Conservation (phyloP, 2,797 vertebrate species). For the Sebastes hubbsi region DNA sequence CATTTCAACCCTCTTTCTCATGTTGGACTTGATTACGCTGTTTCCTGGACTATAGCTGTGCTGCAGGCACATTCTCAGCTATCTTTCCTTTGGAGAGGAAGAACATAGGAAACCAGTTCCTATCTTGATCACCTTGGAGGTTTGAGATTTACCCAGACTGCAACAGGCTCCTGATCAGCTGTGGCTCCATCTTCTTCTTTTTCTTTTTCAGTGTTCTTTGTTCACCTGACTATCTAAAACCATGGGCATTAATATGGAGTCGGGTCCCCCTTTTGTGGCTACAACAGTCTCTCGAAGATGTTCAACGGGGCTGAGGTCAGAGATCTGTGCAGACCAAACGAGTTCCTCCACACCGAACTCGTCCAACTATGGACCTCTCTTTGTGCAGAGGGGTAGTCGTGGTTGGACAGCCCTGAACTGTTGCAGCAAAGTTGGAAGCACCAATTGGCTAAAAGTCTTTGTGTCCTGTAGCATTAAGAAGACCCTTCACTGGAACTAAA, state of each 20-base stretch:
- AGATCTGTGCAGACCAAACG: too few relatives aligned
- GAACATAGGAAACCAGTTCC: neutral
- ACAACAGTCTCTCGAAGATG: too few relatives aligned
- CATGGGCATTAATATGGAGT: too few relatives aligned
- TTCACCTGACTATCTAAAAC: too few relatives aligned
- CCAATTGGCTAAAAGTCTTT: neutral
- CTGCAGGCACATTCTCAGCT: neutral
- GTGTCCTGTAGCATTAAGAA: neutral
- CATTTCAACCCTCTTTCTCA: neutral
- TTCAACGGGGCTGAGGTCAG: too few relatives aligned
- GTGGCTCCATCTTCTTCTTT: too few relatives aligned
- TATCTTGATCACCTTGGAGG: neutral
- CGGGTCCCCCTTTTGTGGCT: too few relatives aligned
- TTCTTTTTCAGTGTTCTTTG: too few relatives aligned
- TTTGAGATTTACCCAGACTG: neutral
- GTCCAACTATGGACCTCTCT: neutral
- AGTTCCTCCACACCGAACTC: neutral
- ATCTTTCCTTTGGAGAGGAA: neutral
- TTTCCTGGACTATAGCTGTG: neutral
- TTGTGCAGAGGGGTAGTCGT: neutral
- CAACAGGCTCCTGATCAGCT: neutral
- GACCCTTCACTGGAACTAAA: neutral
- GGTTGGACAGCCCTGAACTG: neutral
- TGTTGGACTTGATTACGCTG: neutral
- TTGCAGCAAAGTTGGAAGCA: neutral